Evolutionary conservation across 2,113 vertebrate genomes (phyloP), one percentile per base, ranked within the genome.

Genomic region (Numida meleagris): DNA sequence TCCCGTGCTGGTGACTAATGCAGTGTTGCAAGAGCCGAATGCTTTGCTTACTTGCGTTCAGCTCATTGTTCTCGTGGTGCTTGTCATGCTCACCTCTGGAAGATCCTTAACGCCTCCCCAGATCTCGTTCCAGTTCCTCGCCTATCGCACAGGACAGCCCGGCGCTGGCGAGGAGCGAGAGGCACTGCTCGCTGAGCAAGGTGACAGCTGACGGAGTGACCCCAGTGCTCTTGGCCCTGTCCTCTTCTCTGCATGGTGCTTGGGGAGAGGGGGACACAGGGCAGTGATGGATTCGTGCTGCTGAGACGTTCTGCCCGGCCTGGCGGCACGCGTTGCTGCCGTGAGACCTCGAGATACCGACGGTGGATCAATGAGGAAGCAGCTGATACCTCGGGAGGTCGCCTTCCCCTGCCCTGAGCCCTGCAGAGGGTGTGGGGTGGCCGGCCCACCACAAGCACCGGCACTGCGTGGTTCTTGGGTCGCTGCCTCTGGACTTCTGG

Each of bases 101-200:
- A 27, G 43, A 86, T 58, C 96, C 98, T 98, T 98, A 87, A 98
- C 91, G 0, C 3, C 18, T 8, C 21, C 38, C 46, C 97, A 97
- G 98, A 98, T 98, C 82, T 98, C 98, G 3, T 66, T 96, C 43
- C 98, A 98, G 95, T 98, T 98, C 95, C 92, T 98, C 6, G 14
- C 78, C 0, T 98, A 98, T 6, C 55, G 68, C 6, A n/a, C 17
- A 13, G 89, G 55, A 8, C 42, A 5, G 7, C 9, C 77, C 0
- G 1, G 34, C 1, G 1, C 18, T 11, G 7, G 3, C 0, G 97
- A 95, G 27, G 96, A 98, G 77, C 90, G 67, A 7, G 96, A 89
- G 10, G 95, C 97, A 4, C 97, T 98, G 4, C 97, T 98, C 0
- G 14, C 82, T 0, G 48, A 66, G 25, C 72, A 57, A 5, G 63